phyloP scores from a whole-genome alignment of 2,797 vertebrate genomes.

The Myotis findleyi region DNA sequence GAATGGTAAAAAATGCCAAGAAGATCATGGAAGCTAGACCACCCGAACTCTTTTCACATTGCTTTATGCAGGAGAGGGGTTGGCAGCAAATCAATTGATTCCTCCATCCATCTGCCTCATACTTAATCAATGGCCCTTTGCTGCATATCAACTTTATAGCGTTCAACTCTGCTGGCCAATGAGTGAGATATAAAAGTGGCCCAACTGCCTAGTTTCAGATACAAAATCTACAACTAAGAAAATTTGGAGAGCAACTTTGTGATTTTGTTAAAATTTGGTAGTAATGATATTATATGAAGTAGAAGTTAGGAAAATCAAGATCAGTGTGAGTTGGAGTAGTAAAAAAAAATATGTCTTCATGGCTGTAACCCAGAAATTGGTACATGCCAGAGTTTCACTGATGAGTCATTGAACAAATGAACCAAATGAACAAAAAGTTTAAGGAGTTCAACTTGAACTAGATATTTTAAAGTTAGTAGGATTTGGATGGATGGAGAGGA shows the following conservation, averaged over 20 bases:
- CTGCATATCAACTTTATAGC: not conserved
- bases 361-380: not conserved
- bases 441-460: constrained; percentile 23
- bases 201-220: not conserved
- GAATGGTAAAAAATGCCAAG: constrained; percentile 50
- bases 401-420: constrained; percentile 36
- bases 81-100: constrained; percentile 17
- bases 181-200: not conserved
- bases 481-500: not conserved
- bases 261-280: constrained; percentile 45
- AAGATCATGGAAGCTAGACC: constrained; percentile 47
- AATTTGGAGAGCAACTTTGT: not conserved
- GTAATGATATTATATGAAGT: not conserved
- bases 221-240: constrained; percentile 55
- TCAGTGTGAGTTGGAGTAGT: not conserved
- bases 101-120: constrained; percentile 35
- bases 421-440: not conserved
- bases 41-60: constrained; percentile 34
- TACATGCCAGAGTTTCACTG: not conserved
- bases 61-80: not conserved
- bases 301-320: constrained; percentile 43
- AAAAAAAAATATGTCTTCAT: not conserved
- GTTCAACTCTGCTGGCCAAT: constrained; percentile 3
- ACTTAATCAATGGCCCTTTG: constrained; percentile 24
- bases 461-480: constrained; percentile 2